Evolutionary conservation across 2,888 invertebrate genomes (phyloP).

Genomic region (Diachrysia chrysitis): DNA sequence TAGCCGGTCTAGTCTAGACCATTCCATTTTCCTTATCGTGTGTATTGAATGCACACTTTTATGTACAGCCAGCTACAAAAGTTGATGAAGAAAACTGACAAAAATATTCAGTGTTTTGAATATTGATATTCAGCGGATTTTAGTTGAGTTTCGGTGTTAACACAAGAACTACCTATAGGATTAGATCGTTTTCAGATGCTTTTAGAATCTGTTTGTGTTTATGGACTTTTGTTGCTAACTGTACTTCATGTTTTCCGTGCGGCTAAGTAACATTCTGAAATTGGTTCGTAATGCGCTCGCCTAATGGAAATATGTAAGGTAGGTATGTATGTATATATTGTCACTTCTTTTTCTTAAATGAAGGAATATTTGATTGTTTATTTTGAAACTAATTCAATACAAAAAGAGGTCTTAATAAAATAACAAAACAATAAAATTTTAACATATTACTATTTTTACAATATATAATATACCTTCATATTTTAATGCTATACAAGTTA

Average conservation of each 20-base stretch:
- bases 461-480: too few species aligned
- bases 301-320: conserved; percentile 33
- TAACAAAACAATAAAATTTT: too few species aligned
- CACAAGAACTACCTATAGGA: too few species aligned
- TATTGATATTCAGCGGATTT: too few species aligned
- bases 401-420: too few species aligned
- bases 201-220: too few species aligned
- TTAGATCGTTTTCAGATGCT: too few species aligned
- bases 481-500: too few species aligned
- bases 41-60: conserved; percentile 41
- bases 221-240: background rate
- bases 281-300: conserved; percentile 27
- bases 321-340: background rate
- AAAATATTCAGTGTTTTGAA: background rate
- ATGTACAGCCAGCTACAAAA: background rate
- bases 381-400: too few species aligned
- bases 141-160: background rate
- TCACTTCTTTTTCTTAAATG: background rate
- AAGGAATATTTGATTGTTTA: too few species aligned
- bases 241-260: conserved; percentile 39
- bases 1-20: conserved; percentile 57
- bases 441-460: too few species aligned
- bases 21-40: conserved; percentile 53
- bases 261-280: conserved; percentile 44
- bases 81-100: background rate